Evolutionary conservation across 2,797 vertebrate species (phyloP).

Genomic region (Corythornis leucogaster): DNA sequence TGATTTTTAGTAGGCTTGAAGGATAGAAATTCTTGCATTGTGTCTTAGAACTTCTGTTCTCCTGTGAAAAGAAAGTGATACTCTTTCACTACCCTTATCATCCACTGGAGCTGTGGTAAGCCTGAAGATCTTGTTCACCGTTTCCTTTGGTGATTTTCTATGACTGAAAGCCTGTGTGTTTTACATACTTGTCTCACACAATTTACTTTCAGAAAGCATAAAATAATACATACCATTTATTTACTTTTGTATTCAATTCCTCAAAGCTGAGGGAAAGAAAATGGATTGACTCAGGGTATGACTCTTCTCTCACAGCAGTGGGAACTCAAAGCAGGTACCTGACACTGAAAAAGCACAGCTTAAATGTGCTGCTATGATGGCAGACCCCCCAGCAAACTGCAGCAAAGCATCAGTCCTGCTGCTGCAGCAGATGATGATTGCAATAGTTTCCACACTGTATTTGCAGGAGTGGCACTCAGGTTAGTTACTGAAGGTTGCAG

Average conservation of each 20-base stretch:
- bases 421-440: background rate
- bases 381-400: background rate
- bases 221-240: background rate
- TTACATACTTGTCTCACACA: background rate
- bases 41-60: background rate
- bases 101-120: background rate
- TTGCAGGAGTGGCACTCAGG: fast-evolving
- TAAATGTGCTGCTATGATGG: background rate
- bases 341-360: background rate
- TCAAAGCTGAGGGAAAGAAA: background rate
- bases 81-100: background rate
- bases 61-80: background rate
- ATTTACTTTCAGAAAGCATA: background rate
- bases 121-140: background rate
- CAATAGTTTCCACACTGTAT: background rate
- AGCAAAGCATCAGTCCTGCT: background rate
- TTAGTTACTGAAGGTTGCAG: background rate
- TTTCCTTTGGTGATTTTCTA: conserved; percentile 8
- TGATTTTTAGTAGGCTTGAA: background rate
- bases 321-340: background rate
- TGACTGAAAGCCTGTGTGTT: background rate
- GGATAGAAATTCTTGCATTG: background rate
- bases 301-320: background rate
- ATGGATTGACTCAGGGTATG: background rate
- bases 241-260: background rate